Evolutionary conservation across 2,113 vertebrate genomes (phyloP).

Genomic region (Corythoichthys haematopterus): DNA sequence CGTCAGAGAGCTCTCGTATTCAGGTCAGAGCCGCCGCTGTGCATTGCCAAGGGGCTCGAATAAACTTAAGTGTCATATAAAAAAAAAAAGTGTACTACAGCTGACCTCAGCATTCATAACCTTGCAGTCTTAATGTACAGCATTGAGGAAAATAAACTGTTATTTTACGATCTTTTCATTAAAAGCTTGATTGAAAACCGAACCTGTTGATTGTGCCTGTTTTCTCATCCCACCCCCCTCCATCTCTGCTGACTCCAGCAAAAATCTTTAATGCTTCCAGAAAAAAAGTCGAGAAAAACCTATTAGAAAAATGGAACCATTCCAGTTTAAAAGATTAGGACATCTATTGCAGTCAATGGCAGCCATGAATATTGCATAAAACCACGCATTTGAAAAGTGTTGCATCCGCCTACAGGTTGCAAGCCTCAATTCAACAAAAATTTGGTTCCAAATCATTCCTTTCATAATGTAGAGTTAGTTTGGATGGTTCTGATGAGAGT

Average conservation of each 20-base stretch:
- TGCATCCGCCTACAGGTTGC: too few species aligned
- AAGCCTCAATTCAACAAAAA: too few species aligned
- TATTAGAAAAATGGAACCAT: background rate
- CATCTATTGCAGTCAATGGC: too few species aligned
- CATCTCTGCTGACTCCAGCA: too few species aligned
- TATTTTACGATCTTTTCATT: constrained; percentile 99
- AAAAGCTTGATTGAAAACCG: constrained; percentile 96
- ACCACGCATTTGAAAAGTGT: background rate
- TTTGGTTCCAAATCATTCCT: too few species aligned
- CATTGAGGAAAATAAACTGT: constrained; percentile 89
- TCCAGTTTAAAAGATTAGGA: too few species aligned
- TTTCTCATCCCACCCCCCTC: background rate
- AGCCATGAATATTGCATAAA: background rate
- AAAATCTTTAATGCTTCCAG: background rate
- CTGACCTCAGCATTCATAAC: constrained; percentile 93
- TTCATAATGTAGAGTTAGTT: too few species aligned
- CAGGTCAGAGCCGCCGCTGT: constrained; percentile 81
- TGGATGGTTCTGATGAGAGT: too few species aligned
- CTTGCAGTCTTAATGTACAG: constrained; percentile 99
- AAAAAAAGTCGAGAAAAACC: background rate
- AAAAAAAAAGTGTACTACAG: constrained; percentile 80
- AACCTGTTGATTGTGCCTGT: constrained; percentile 12
- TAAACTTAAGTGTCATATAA: constrained; percentile 79
- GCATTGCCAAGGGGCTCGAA: constrained; percentile 70
- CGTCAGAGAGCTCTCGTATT: constrained; percentile 81